Base-by-base conservation (phyloP, 2,888 invertebrate species). In the Galerucella calmariensis region DNA sequence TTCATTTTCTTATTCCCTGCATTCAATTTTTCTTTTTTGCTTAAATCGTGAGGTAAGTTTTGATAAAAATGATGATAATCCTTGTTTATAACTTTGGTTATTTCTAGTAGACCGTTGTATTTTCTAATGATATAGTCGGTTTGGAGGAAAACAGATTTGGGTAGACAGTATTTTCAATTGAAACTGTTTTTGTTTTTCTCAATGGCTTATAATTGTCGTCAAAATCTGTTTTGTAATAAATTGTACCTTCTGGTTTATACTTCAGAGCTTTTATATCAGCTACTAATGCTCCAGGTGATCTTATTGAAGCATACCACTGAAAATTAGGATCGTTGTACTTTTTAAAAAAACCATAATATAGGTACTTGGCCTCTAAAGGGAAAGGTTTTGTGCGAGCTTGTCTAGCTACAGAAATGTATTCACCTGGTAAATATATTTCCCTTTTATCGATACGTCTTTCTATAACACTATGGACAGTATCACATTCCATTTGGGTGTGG, bases 101-200 rank as follows among this genome's bases (percentile, higher is more conserved):
- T 51, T 51, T 51, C 51, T n/a, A n/a, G n/a, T n/a, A n/a, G 27
- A 27, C 27, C 27, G 4, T 46, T 51, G 12, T 51, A 46, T 46
- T 46, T 46, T 46, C 46, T 10, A 46, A 46, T 2, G 46, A 46
- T 35, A 35, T n/a, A 12, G n/a, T 51, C 12, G 51, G 51, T 51
- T 51, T 51, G 12, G n/a, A 51, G 11, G n/a, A 51, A 51, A 12
- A 51, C 51, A 51, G 12, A 51, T 51, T 51, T 51, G 51, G 51
- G 12, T 51, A 51, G 51, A 5, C 51, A 51, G 51, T 51, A 51
- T 51, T 51, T 51, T n/a, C 51, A 59, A 59, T 27, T 10, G 27
- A 27, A 27, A 59, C 58, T 59, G 58, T 59, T 59, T 56, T 59
- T 59, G 58, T 59, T 59, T 27, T 59, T 59, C 58, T 59, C 58